phyloP scores from a whole-genome alignment of 2,888 invertebrate genomes.

The Myathropa florea region DNA sequence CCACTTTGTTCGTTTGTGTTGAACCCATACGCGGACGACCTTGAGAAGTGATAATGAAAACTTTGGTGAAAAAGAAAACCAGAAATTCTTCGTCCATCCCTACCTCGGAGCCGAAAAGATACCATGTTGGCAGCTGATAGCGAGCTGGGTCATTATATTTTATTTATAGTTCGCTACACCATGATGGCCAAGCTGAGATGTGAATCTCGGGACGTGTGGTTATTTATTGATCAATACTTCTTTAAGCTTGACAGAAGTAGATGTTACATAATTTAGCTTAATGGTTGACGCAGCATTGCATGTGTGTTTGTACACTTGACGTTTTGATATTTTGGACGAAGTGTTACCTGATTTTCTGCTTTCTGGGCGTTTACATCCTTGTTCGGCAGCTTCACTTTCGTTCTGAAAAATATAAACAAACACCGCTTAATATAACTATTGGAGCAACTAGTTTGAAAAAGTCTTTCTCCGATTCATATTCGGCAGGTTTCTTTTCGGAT shows the following conservation, averaged over 20 bases:
- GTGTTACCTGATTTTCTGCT: constrained; percentile 10
- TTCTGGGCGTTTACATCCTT: background rate
- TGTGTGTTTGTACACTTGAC: background rate
- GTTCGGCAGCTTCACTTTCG: background rate
- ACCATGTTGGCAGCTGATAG: background rate
- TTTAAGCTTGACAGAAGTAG: constrained; percentile 20
- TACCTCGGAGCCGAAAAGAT: background rate
- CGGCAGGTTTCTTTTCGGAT: background rate
- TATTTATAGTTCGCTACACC: background rate
- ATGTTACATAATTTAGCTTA: constrained; percentile 1
- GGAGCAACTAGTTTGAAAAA: background rate
- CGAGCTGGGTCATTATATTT: background rate
- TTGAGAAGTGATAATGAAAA: constrained; percentile 51
- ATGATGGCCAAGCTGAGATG: background rate
- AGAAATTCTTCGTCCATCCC: constrained; percentile 28
- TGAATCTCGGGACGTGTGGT: background rate
- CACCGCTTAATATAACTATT: background rate
- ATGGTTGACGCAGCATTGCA: background rate
- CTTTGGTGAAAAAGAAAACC: constrained; percentile 22
- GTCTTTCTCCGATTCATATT: background rate
- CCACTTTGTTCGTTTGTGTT: background rate
- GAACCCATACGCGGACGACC: constrained; percentile 9
- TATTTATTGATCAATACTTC: background rate
- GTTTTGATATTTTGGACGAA: background rate
- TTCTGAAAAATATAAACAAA: background rate